These are phyloP conservation scores for Argyra leucocephala DNA, from an alignment of 2,888 invertebrate genomes.

Conservation along the genomic window DNA sequence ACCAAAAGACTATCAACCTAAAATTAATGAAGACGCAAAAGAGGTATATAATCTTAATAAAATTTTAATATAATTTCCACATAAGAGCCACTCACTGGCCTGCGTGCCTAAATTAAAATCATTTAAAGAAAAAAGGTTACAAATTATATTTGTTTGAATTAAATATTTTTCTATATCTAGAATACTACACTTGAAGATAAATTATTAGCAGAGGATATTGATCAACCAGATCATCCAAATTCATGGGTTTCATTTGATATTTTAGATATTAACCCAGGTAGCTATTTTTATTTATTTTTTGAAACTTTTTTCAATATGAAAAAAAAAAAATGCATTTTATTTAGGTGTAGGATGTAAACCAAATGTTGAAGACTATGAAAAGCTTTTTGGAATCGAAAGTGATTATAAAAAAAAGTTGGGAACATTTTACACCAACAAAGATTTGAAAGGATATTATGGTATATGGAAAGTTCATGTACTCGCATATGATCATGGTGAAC, in stretches of 20 bases:
- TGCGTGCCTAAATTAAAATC: too few species aligned
- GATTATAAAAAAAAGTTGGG: conserved; percentile 41
- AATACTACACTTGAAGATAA: conserved; percentile 17
- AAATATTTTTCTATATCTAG: neutral
- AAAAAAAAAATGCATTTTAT: too few species aligned
- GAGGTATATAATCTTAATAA: conserved; percentile 24
- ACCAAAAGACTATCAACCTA: conserved; percentile 24
- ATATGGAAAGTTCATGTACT: conserved; percentile 48
- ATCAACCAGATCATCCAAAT: conserved; percentile 48
- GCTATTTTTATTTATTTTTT: neutral
- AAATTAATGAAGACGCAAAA: conserved; percentile 28
- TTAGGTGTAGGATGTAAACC: neutral
- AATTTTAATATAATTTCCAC: too few species aligned
- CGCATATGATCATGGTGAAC: conserved; percentile 50
- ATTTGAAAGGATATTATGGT: conserved; percentile 51
- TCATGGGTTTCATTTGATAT: conserved; percentile 48
- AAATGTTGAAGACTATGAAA: conserved; percentile 28
- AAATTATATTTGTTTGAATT: neutral
- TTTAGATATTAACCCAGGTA: conserved; percentile 33
- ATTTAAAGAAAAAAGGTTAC: too few species aligned
- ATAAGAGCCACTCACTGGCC: too few species aligned
- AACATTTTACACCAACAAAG: conserved; percentile 43
- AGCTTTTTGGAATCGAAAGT: conserved; percentile 36
- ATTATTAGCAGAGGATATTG: conserved; percentile 48
- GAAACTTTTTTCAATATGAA: too few species aligned